Conservation (phyloP, 1,140 invertebrate species). For the Globodera rostochiensis region DNA sequence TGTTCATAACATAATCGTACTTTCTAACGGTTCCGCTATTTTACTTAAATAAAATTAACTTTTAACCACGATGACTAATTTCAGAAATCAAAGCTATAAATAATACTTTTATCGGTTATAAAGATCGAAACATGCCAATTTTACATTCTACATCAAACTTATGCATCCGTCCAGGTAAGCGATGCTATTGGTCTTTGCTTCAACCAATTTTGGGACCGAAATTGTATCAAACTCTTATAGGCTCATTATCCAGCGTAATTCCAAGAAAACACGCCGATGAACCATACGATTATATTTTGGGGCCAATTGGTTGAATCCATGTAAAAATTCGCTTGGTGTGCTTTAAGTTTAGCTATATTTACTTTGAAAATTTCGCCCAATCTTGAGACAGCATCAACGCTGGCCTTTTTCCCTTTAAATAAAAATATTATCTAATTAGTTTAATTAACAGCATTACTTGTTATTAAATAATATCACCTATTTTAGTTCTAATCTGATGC, state of each 20-base stretch:
- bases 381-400: background rate
- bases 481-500: background rate
- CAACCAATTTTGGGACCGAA: background rate
- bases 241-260: background rate
- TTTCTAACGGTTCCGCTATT: too few relatives aligned
- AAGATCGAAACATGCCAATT: too few relatives aligned
- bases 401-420: background rate
- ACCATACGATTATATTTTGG: background rate
- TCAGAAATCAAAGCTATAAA: too few relatives aligned
- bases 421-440: background rate
- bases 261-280: background rate
- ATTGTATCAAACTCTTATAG: background rate
- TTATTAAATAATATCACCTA: background rate
- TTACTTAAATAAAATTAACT: too few relatives aligned
- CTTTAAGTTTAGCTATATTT: background rate
- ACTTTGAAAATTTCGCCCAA: background rate
- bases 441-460: background rate
- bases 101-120: too few relatives aligned
- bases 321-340: too few relatives aligned
- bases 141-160: background rate
- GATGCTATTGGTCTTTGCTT: background rate
- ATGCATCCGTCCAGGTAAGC: background rate
- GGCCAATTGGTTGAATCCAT: background rate
- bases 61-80: too few relatives aligned
- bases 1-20: too few relatives aligned